These are phyloP conservation scores for Halesus radiatus DNA, from an alignment of 1,140 invertebrate genomes.

Conservation along the genomic window DNA sequence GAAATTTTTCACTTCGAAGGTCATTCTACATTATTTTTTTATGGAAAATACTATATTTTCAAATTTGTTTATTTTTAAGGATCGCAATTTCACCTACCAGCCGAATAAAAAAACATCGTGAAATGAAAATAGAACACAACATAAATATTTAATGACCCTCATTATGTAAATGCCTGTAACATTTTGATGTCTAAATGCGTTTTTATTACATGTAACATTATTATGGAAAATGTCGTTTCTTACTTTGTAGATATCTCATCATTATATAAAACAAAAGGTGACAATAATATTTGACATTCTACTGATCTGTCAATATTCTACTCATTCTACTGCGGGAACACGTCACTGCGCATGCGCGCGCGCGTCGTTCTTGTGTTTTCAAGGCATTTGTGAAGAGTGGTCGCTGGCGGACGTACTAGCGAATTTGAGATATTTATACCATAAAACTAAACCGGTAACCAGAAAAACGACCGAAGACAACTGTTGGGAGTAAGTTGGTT, in stretches of 20 bases:
- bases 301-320: slow-evolving; percentile 12
- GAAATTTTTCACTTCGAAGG: slow-evolving; percentile 1
- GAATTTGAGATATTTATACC: background rate
- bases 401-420: slow-evolving; percentile 2
- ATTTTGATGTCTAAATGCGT: too few relatives aligned
- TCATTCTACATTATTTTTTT: slow-evolving; percentile 3
- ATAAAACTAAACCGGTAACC: background rate
- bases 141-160: too few relatives aligned
- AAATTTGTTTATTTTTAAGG: too few relatives aligned
- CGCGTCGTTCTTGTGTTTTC: background rate
- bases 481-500: slow-evolving; percentile 9
- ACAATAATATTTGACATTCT: slow-evolving; percentile 7
- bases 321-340: slow-evolving; percentile 6
- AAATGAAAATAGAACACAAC: too few relatives aligned
- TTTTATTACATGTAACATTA: too few relatives aligned
- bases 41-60: too few relatives aligned
- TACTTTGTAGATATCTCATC: too few relatives aligned
- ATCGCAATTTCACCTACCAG: too few relatives aligned
- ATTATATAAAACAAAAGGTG: too few relatives aligned
- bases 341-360: slow-evolving; percentile 26
- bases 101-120: too few relatives aligned
- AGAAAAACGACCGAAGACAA: background rate
- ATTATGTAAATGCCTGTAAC: too few relatives aligned
- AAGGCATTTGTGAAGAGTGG: slow-evolving; percentile 34
- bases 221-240: too few relatives aligned